A percentile compares a stretch with the other conserved stretches of the same genome.
Conservation (phyloP, 2,888 invertebrate genomes). For the Alloscopus bannaensis region DNA sequence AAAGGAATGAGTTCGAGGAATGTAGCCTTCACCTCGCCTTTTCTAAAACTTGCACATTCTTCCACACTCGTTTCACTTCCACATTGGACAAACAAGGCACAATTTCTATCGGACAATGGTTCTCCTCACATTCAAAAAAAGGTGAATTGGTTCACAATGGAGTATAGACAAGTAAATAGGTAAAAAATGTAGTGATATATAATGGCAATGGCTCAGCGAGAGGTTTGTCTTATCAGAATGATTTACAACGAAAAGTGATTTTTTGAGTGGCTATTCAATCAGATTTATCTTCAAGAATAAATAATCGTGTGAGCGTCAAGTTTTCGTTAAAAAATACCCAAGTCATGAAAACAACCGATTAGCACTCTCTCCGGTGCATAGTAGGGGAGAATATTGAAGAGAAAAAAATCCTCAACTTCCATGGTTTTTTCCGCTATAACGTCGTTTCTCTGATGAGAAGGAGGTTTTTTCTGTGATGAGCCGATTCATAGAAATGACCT, state of each 20-base stretch:
- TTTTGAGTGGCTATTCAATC: conserved; percentile 49
- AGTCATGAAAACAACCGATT: conserved; percentile 37
- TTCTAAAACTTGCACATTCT: no score
- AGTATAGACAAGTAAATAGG: no score
- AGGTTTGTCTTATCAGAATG: conserved; percentile 46
- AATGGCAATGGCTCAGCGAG: background rate
- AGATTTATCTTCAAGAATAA: conserved; percentile 47
- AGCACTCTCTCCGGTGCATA: conserved; percentile 19
- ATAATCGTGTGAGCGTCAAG: conserved; percentile 45
- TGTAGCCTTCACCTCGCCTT: background rate
- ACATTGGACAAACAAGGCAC: no score
- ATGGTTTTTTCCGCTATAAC: background rate
- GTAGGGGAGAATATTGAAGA: background rate
- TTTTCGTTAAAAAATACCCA: conserved; percentile 34
- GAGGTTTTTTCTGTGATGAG: no score
- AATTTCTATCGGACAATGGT: no score
- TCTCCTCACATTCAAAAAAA: no score
- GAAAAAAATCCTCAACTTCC: background rate
- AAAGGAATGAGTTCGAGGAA: background rate
- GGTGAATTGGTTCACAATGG: no score
- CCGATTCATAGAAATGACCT: no score
- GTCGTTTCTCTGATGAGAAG: no score
- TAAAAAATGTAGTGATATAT: background rate
- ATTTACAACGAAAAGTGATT: conserved; percentile 54
- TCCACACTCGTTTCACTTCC: no score